Percentiles rank a stretch among this genome's conserved stretches.
Evolutionary conservation across 2,888 invertebrate species (phyloP).

Genomic region (Microctonus aethiopoides): DNA sequence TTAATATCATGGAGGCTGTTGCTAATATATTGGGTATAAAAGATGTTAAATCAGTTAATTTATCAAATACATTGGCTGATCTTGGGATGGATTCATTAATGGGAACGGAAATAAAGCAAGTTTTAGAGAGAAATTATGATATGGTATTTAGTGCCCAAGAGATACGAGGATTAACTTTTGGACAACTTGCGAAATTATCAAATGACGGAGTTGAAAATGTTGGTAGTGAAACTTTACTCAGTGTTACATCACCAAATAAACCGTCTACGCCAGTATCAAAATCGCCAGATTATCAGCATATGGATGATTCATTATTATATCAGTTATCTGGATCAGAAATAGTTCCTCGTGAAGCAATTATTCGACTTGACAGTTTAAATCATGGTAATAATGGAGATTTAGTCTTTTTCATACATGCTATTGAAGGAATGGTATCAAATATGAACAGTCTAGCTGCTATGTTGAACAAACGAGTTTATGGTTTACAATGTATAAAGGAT

Average conservation of each 20-base stretch:
- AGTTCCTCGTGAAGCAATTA: slow-evolving; percentile 79
- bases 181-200: slow-evolving; percentile 75
- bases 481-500: slow-evolving; percentile 86
- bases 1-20: slow-evolving; percentile 80
- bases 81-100: slow-evolving; percentile 98
- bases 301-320: slow-evolving; percentile 53
- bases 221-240: slow-evolving; percentile 33
- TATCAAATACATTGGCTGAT: slow-evolving; percentile 86
- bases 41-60: slow-evolving; percentile 82
- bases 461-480: slow-evolving; percentile 83
- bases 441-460: slow-evolving; percentile 79
- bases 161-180: slow-evolving; percentile 86
- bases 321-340: slow-evolving; percentile 73
- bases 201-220: slow-evolving; percentile 51
- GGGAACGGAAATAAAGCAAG: slow-evolving; percentile 99
- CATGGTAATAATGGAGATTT: slow-evolving; percentile 69
- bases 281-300: slow-evolving; percentile 37
- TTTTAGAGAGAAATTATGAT: slow-evolving; percentile 92
- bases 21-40: slow-evolving; percentile 92
- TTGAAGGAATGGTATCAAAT: slow-evolving; percentile 85
- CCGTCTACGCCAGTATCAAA: slow-evolving; percentile 66
- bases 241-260: slow-evolving; percentile 57
- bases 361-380: slow-evolving; percentile 73
- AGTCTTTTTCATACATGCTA: slow-evolving; percentile 82
- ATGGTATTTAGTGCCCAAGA: slow-evolving; percentile 90